phyloP scores from a whole-genome alignment of 2,888 invertebrate species.

The Drosophila mulleri region DNA sequence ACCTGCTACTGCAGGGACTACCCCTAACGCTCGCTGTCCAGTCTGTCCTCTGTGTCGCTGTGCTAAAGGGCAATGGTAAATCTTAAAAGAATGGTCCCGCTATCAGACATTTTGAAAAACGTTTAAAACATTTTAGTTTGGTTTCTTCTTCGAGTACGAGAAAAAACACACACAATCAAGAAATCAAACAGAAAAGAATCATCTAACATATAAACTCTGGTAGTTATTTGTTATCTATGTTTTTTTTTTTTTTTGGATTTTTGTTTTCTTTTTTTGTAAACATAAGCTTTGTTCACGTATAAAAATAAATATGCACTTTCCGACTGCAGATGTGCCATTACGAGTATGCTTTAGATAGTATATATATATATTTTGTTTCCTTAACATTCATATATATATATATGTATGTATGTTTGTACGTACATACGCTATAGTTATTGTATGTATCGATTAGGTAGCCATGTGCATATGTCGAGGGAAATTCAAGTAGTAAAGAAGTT shows the following conservation, averaged over 20 bases:
- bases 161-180: constrained; percentile 55
- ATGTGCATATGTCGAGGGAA: constrained; percentile 64
- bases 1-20: constrained; percentile 3
- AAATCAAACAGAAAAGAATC: constrained; percentile 57
- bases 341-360: constrained; percentile 29
- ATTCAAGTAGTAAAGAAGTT: constrained; percentile 46
- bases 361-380: constrained; percentile 33
- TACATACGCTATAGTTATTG: constrained; percentile 15
- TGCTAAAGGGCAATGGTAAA: constrained; percentile 85
- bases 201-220: constrained; percentile 49
- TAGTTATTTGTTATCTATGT: constrained; percentile 27
- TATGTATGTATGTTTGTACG: constrained; percentile 16
- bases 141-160: constrained; percentile 66
- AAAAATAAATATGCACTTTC: constrained; percentile 74
- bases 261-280: constrained; percentile 8
- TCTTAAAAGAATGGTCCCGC: constrained; percentile 86
- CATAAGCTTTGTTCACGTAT: constrained; percentile 58
- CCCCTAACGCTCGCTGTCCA: background rate
- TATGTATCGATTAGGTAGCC: constrained; percentile 66
- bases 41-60: constrained; percentile 7
- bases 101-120: constrained; percentile 86
- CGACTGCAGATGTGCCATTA: constrained; percentile 25
- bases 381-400: constrained; percentile 33
- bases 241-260: background rate
- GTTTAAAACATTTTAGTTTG: constrained; percentile 81